A percentile compares a stretch with the other conserved stretches of the same genome.
phyloP scores from a whole-genome alignment of 2,113 vertebrate genomes.

The Porphyrio hochstetteri region DNA sequence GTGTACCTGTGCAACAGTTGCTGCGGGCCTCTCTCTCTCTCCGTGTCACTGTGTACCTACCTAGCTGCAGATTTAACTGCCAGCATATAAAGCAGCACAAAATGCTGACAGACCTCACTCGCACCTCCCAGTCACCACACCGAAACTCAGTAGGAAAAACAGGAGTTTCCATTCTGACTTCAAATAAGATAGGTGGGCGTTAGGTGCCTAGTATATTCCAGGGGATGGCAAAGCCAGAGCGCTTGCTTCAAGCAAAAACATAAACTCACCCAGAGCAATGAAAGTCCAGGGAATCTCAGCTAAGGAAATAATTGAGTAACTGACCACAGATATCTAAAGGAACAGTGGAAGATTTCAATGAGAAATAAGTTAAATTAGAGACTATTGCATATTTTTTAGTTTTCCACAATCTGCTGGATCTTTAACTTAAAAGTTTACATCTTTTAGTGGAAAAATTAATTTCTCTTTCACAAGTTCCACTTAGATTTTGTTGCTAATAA shows the following conservation, averaged over 20 bases:
- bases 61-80: not conserved
- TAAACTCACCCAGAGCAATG: not conserved
- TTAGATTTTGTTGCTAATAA: conserved; percentile 89
- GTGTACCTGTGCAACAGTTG: rapidly evolving
- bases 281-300: not conserved
- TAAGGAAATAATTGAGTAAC: not conserved
- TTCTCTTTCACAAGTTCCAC: conserved; percentile 85
- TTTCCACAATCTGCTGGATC: conserved; percentile 64
- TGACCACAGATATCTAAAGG: not conserved
- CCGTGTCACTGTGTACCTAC: not conserved
- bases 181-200: not conserved
- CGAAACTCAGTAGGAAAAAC: not conserved
- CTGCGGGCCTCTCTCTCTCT: not conserved
- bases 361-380: conserved; percentile 34
- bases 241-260: not conserved
- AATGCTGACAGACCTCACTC: not conserved
- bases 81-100: not conserved
- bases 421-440: conserved; percentile 79
- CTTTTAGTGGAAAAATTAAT: conserved; percentile 81
- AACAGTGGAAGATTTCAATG: not conserved
- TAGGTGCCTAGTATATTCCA: not conserved
- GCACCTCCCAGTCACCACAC: not conserved
- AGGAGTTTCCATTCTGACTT: not conserved
- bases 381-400: conserved; percentile 18
- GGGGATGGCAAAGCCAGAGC: not conserved